Conservation (phyloP, 2,113 vertebrate genomes). For the Leucopsar rothschildi region DNA sequence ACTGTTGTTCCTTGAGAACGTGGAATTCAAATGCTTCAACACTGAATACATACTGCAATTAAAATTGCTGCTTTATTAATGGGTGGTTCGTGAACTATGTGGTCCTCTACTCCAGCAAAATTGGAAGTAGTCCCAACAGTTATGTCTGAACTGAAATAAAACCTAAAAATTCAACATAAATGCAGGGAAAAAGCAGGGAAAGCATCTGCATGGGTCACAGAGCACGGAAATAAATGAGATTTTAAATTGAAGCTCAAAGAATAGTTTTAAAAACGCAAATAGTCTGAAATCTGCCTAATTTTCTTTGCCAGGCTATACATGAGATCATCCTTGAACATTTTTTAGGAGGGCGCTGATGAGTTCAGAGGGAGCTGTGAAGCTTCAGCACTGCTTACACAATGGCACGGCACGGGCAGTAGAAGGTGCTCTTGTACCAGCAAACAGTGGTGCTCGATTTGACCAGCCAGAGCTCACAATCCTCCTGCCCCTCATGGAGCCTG, state of each 20-base stretch:
- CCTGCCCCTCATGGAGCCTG: neutral
- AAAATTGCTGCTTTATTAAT: neutral
- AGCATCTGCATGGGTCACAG: neutral
- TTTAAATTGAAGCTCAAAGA: neutral
- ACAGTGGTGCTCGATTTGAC: neutral
- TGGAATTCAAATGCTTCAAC: neutral
- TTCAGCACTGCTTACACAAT: neutral
- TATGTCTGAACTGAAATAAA: neutral
- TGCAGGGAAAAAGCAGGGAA: neutral
- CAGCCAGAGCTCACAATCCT: neutral
- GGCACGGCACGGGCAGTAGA: conserved; percentile 15
- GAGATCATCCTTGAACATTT: neutral
- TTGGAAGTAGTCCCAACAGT: neutral
- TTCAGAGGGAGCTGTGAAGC: neutral
- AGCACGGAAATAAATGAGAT: neutral
- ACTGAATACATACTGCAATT: neutral
- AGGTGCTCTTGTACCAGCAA: conserved; percentile 55
- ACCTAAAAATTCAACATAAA: neutral
- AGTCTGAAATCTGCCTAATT: neutral
- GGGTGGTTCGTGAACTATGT: neutral
- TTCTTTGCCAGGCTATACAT: neutral
- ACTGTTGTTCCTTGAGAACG: neutral
- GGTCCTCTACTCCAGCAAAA: neutral
- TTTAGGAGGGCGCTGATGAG: neutral
- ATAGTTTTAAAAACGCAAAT: neutral